A percentile compares a stretch with the other conserved stretches of the same genome.
Conservation (phyloP, 2,888 invertebrate species). For the Brenthis daphne region DNA sequence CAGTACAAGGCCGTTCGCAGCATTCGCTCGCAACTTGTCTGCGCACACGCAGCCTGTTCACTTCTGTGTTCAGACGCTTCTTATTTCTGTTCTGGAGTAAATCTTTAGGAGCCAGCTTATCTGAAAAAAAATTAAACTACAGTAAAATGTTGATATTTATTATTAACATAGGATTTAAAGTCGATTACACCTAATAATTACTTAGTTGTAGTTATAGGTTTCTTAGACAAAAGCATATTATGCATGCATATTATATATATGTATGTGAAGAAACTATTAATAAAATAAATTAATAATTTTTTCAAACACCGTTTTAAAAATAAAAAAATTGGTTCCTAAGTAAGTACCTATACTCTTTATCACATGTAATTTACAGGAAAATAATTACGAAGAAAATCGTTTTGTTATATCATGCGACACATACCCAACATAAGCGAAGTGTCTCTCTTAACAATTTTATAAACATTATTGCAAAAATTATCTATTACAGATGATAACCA, state of each 20-base stretch:
- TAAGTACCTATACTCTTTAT: too few relatives aligned
- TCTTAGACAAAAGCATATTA: too few relatives aligned
- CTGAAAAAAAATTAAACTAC: conserved; percentile 46
- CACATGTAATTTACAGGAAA: too few relatives aligned
- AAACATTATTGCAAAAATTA: conserved; percentile 64
- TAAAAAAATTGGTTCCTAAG: too few relatives aligned
- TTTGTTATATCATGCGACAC: conserved; percentile 27
- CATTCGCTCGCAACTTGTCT: conserved; percentile 68
- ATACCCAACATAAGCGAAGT: conserved; percentile 66
- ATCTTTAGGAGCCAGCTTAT: conserved; percentile 60
- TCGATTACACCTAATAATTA: too few relatives aligned
- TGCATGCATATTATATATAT: too few relatives aligned
- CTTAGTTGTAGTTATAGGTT: too few relatives aligned
- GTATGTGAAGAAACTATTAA: too few relatives aligned
- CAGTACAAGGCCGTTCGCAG: conserved; percentile 62
- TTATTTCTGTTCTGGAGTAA: conserved; percentile 52
- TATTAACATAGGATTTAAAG: too few relatives aligned
- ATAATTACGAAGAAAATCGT: conserved; percentile 7
- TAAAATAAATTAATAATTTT: too few relatives aligned
- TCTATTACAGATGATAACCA: conserved; percentile 63
- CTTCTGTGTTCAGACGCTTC: conserved; percentile 48
- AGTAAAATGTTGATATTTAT: too few relatives aligned
- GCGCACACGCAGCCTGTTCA: conserved; percentile 57
- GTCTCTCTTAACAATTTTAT: conserved; percentile 69
- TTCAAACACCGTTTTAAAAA: too few relatives aligned